Percentiles rank a stretch among this genome's conserved stretches.
Evolutionary conservation across 2,113 vertebrate genomes (phyloP).

Genomic region (Aramus guarauna): DNA sequence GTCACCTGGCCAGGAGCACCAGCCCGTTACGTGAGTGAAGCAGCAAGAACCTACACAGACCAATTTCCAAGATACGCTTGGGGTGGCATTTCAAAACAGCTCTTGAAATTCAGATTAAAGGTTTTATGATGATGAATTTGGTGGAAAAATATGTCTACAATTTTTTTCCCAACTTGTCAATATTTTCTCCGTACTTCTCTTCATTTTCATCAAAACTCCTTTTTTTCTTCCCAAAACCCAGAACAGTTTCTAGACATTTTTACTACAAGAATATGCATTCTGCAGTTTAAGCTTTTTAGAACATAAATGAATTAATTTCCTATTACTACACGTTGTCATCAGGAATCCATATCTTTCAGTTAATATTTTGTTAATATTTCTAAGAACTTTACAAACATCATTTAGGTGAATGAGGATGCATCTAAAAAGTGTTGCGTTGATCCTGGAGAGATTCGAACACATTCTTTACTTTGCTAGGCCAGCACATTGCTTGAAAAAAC

Average conservation of each 20-base stretch:
- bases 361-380: background rate
- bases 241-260: background rate
- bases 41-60: background rate
- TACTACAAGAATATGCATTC: background rate
- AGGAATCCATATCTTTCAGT: background rate
- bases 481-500: background rate
- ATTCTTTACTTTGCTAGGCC: background rate
- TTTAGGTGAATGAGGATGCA: background rate
- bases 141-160: background rate
- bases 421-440: background rate
- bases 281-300: background rate
- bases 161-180: background rate
- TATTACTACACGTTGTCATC: background rate
- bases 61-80: background rate
- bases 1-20: background rate
- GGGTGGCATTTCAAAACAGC: background rate
- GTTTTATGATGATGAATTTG: background rate
- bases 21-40: fast-evolving
- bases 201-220: background rate
- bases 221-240: background rate
- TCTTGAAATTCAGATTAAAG: background rate
- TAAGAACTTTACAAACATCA: background rate
- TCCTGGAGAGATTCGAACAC: background rate
- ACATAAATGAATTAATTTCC: background rate
- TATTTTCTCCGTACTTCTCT: background rate